Conservation (phyloP, 2,113 vertebrate species). For the Rhegmatorhina hoffmannsi region DNA sequence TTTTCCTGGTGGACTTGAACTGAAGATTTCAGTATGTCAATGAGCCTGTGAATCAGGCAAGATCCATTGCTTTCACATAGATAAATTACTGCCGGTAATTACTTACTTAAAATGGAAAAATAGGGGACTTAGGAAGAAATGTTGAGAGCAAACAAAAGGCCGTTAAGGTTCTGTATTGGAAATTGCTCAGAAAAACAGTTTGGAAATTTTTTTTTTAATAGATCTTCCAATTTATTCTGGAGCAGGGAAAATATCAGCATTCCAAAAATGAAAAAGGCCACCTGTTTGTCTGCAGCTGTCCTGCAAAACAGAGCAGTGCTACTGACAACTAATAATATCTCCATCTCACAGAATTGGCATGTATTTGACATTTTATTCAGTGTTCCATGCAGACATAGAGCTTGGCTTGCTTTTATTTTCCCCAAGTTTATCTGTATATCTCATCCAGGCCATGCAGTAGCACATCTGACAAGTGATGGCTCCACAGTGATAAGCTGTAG, state of each 20-base stretch:
- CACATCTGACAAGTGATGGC: constrained; percentile 38
- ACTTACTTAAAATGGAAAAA: background rate
- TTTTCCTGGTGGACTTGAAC: background rate
- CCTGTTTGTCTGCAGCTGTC: constrained; percentile 57
- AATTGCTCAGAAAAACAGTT: background rate
- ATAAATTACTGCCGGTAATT: background rate
- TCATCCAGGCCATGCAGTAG: background rate
- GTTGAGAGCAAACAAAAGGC: background rate
- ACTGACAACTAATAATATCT: constrained; percentile 39
- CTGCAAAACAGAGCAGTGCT: background rate
- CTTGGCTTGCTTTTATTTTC: constrained; percentile 47
- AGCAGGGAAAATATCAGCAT: constrained; percentile 28
- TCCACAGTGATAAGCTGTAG: constrained; percentile 18
- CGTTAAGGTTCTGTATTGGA: background rate
- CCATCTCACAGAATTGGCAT: background rate
- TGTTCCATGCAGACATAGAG: background rate
- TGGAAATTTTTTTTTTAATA: background rate
- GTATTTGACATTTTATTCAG: background rate
- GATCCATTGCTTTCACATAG: background rate
- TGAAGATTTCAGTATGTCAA: background rate
- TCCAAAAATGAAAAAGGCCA: constrained; percentile 32
- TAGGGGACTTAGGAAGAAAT: background rate
- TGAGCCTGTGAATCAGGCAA: background rate
- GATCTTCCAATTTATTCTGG: background rate
- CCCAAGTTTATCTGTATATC: constrained; percentile 54